These are phyloP conservation scores for Fragum sueziense DNA, from an alignment of 2,888 invertebrate species.

Conservation along the genomic window DNA sequence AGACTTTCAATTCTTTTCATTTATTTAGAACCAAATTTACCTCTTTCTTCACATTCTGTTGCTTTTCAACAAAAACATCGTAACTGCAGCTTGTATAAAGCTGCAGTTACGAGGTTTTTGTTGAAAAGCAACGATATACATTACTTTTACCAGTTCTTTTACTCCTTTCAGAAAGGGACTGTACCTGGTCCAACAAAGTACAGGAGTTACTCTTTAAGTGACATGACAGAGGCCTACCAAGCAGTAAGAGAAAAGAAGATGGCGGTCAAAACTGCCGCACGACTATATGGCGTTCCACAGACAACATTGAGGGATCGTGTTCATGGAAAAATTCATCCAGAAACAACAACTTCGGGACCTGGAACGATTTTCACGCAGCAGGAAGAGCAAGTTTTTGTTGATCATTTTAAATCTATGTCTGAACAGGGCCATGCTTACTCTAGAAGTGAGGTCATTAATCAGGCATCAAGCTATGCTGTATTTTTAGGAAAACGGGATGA, in stretches of 20 bases:
- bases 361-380: conserved; percentile 23
- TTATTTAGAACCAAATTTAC: too few species aligned
- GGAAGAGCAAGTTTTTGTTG: conserved; percentile 20
- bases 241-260: conserved; percentile 13
- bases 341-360: conserved; percentile 10
- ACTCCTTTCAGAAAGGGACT: too few species aligned
- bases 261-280: conserved; percentile 1
- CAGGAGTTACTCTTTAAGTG: conserved; percentile 8
- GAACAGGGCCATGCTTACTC: conserved; percentile 20
- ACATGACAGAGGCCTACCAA: conserved; percentile 8
- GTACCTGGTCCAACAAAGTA: too few species aligned
- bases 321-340: conserved; percentile 13
- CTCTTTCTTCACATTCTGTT: too few species aligned
- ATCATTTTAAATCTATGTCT: conserved; percentile 25
- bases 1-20: too few species aligned
- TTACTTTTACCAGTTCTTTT: too few species aligned
- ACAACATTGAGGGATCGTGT: conserved; percentile 22
- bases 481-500: conserved; percentile 11
- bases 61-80: too few species aligned
- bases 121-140: too few species aligned
- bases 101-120: too few species aligned
- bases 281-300: conserved; percentile 33
- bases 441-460: too few species aligned
- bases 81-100: too few species aligned
- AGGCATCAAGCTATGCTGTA: conserved; percentile 22